phyloP scores from a whole-genome alignment of 2,888 invertebrate genomes.

The Parnassius apollo region DNA sequence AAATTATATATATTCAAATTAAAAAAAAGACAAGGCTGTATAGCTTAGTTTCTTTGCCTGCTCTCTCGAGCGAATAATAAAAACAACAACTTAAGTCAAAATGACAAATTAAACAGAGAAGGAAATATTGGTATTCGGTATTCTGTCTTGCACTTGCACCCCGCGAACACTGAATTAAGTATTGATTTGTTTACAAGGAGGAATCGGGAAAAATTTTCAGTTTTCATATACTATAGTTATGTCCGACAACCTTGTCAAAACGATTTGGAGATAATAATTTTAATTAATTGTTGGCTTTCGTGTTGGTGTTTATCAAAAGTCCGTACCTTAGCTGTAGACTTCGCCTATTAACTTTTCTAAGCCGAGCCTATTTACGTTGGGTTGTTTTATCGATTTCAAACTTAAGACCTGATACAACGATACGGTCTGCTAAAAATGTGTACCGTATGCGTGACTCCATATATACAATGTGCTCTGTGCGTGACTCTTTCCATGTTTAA shows the following conservation, averaged over 20 bases:
- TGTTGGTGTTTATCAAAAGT: conserved; percentile 68
- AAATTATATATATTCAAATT: too few species aligned
- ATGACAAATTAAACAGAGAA: conserved; percentile 34
- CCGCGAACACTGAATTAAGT: conserved; percentile 63
- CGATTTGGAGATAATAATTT: conserved; percentile 69
- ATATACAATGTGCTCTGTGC: too few species aligned
- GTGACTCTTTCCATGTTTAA: too few species aligned
- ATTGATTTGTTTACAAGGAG: conserved; percentile 78
- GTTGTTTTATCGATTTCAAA: conserved; percentile 74
- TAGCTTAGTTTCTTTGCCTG: too few species aligned
- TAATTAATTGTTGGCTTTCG: conserved; percentile 71
- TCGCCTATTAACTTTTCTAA: conserved; percentile 54
- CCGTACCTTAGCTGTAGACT: conserved; percentile 58
- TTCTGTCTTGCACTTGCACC: conserved; percentile 40
- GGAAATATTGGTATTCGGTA: conserved; percentile 27
- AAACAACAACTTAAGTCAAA: conserved; percentile 25
- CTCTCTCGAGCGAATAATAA: too few species aligned
- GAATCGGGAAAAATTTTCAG: conserved; percentile 49
- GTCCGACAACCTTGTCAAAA: conserved; percentile 66
- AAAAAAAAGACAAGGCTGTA: too few species aligned
- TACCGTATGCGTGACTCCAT: conserved; percentile 39
- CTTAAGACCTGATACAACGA: conserved; percentile 50
- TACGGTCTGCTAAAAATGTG: conserved; percentile 56
- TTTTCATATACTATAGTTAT: conserved; percentile 54
- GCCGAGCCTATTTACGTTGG: conserved; percentile 50